Conservation (phyloP, 2,888 invertebrate species). For the Mythimna vitellina region DNA sequence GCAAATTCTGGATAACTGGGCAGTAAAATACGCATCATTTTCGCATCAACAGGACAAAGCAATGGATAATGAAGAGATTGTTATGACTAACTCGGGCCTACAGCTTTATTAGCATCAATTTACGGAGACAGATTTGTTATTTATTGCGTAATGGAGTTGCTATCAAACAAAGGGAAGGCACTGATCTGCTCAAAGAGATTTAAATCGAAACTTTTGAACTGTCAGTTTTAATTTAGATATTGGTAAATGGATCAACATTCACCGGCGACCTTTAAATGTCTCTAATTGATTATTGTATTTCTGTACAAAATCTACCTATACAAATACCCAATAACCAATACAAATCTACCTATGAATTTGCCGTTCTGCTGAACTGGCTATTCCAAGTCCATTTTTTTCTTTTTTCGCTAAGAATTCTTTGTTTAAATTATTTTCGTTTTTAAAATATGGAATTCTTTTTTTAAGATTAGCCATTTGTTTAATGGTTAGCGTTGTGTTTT, state of each 20-base stretch:
- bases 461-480: too few species aligned
- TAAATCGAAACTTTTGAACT: constrained; percentile 19
- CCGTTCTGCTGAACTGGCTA: too few species aligned
- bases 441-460: too few species aligned
- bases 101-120: constrained; percentile 49
- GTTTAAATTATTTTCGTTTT: too few species aligned
- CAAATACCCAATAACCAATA: too few species aligned
- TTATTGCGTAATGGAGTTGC: constrained; percentile 36
- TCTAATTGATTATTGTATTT: background rate
- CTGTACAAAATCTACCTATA: background rate
- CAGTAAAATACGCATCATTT: background rate
- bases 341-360: too few species aligned
- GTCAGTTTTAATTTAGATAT: constrained; percentile 30
- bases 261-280: background rate
- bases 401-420: too few species aligned
- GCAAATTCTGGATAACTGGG: background rate
- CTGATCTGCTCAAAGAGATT: constrained; percentile 10
- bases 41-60: constrained; percentile 21
- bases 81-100: constrained; percentile 40
- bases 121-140: constrained; percentile 46
- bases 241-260: constrained; percentile 1
- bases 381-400: too few species aligned
- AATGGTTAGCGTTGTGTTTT: too few species aligned
- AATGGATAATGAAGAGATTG: constrained; percentile 26
- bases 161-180: constrained; percentile 43